Evolutionary conservation across 37 sponge, comb jelly and placozoan genomes (phyloP).

Genomic region (Crambe crambe): DNA sequence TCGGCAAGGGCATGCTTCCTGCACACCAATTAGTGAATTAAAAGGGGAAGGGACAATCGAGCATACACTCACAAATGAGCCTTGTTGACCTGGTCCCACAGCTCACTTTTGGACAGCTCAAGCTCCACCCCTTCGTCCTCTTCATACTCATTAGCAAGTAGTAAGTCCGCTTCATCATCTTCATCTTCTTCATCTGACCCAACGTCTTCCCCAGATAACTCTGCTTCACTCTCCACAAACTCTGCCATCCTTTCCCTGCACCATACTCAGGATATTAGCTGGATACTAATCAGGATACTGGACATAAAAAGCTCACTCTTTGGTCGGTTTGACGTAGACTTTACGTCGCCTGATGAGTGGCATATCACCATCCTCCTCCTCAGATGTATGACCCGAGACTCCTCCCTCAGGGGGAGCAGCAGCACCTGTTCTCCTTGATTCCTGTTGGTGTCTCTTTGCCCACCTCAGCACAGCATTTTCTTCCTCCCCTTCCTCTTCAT

Average conservation of each 20-base stretch:
- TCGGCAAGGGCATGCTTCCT: conserved; percentile 80
- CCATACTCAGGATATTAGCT: neutral
- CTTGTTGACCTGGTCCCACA: conserved; percentile 80
- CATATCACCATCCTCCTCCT: conserved; percentile 69
- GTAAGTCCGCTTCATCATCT: conserved; percentile 40
- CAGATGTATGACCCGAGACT: neutral
- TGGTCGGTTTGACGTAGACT: conserved; percentile 9
- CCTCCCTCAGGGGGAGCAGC: neutral
- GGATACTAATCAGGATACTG: neutral
- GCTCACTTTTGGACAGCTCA: conserved; percentile 62
- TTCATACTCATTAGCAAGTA: conserved; percentile 69
- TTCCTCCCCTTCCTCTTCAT: neutral
- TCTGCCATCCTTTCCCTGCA: conserved; percentile 64
- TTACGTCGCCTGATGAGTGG: conserved; percentile 46
- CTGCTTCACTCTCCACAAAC: conserved; percentile 92
- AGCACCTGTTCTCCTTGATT: neutral
- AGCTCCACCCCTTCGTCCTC: conserved; percentile 62
- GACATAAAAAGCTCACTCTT: conserved; percentile 21
- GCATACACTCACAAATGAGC: conserved; percentile 81
- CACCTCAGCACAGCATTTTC: conserved; percentile 45
- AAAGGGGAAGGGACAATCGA: neutral
- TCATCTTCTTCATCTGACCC: conserved; percentile 56
- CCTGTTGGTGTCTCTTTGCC: conserved; percentile 38
- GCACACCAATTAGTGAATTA: neutral
- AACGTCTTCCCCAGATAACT: conserved; percentile 85